Evolutionary conservation across 2,797 vertebrate species (phyloP).

Genomic region (Platyrinchus mystaceus): DNA sequence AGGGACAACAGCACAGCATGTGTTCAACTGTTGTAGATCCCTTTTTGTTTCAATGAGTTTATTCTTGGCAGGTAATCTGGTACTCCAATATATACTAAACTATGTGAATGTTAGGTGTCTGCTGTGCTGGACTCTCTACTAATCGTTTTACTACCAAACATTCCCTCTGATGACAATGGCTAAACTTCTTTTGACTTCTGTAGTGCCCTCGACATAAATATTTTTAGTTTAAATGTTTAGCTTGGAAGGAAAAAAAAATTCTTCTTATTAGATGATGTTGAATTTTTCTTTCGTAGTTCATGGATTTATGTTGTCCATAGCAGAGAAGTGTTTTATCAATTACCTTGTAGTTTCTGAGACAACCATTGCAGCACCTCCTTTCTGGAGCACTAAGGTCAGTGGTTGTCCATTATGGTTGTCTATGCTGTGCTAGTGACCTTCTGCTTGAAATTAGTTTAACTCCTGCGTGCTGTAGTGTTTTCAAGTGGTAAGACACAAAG

Average conservation of each 20-base stretch:
- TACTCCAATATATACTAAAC: not conserved
- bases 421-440: not conserved
- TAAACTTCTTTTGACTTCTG: not conserved
- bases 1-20: not conserved
- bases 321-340: not conserved
- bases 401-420: not conserved
- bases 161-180: not conserved
- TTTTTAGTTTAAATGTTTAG: not conserved
- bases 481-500: not conserved
- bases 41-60: not conserved
- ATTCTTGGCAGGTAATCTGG: not conserved
- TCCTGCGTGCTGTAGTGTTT: not conserved
- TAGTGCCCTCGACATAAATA: not conserved
- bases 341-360: not conserved
- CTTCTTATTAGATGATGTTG: not conserved
- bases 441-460: not conserved
- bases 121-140: not conserved
- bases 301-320: not conserved
- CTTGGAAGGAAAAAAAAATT: not conserved
- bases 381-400: not conserved
- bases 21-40: not conserved
- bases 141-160: not conserved
- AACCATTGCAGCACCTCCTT: not conserved
- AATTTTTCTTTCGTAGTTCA: not conserved
- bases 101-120: not conserved